Percentiles rank a stretch among this genome's conserved stretches.
Conservation (phyloP, 2,113 vertebrate genomes). For the Cyanoliseus patagonus region DNA sequence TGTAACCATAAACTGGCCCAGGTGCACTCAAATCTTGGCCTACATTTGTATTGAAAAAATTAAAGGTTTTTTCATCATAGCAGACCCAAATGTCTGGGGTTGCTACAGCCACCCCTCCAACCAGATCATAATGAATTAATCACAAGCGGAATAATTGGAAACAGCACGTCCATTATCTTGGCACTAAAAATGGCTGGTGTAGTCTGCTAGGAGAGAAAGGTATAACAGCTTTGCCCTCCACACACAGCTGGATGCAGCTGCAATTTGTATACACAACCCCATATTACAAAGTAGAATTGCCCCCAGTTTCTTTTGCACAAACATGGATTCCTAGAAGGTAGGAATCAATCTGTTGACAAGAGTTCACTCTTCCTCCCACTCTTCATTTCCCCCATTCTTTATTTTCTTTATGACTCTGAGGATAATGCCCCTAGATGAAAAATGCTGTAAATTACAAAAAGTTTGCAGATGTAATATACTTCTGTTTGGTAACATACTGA, state of each 20-base stretch:
- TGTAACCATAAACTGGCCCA: neutral
- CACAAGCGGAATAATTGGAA: neutral
- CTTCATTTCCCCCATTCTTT: neutral
- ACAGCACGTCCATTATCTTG: neutral
- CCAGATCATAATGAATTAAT: neutral
- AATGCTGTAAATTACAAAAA: constrained; percentile 49
- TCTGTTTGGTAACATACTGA: neutral
- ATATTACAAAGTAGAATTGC: neutral
- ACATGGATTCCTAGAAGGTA: neutral
- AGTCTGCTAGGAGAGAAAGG: neutral
- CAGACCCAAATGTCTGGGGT: neutral
- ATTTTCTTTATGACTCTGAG: constrained; percentile 42
- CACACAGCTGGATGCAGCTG: fast-evolving
- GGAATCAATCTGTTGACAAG: neutral
- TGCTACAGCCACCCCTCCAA: neutral
- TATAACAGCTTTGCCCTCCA: neutral
- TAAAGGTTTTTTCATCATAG: neutral
- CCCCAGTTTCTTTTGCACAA: neutral
- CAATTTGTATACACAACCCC: neutral
- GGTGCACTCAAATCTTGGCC: neutral
- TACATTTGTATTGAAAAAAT: neutral
- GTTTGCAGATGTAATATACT: constrained; percentile 15
- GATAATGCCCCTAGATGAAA: constrained; percentile 26
- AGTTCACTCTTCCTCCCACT: neutral
- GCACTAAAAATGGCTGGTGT: neutral